Percentiles rank a stretch among this genome's conserved stretches.
phyloP scores from a whole-genome alignment of 1,140 invertebrate species.

The Listronotus bonariensis region DNA sequence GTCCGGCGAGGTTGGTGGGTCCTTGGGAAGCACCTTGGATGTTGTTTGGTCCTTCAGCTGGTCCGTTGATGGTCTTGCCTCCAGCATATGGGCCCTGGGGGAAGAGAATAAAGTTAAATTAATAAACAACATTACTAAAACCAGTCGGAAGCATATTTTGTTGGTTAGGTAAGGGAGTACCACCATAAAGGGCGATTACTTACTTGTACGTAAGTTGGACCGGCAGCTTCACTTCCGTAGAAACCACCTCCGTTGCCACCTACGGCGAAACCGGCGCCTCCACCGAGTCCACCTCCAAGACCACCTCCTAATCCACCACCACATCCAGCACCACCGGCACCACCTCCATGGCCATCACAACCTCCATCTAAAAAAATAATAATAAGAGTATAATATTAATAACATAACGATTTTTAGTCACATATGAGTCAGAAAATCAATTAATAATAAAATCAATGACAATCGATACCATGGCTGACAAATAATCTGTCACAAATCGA shows the following conservation, averaged over 20 bases:
- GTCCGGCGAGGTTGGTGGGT: conserved; percentile 36
- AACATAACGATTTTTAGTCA: no score
- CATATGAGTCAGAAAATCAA: no score
- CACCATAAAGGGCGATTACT: neutral
- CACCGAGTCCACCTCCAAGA: conserved; percentile 18
- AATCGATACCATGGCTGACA: no score
- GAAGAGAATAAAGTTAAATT: neutral
- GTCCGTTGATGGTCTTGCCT: conserved; percentile 27
- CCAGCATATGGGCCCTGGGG: conserved; percentile 28
- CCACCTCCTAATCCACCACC: conserved; percentile 19
- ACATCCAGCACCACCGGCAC: conserved; percentile 7
- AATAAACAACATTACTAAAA: no score
- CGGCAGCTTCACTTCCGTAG: conserved; percentile 35
- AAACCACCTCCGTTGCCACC: conserved; percentile 29
- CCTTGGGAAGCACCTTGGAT: conserved; percentile 34
- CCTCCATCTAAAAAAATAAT: conserved; percentile 17
- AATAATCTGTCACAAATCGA: no score
- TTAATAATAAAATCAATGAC: no score
- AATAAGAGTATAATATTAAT: no score
- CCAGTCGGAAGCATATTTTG: no score
- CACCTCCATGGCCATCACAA: conserved; percentile 24
- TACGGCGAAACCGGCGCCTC: conserved; percentile 19
- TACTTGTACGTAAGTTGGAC: conserved; percentile 32
- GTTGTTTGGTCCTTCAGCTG: conserved; percentile 35
- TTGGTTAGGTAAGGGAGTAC: no score